Evolutionary conservation across 2,113 vertebrate genomes (phyloP), one percentile per base, ranked within the genome.

Genomic region (Zeus faber): DNA sequence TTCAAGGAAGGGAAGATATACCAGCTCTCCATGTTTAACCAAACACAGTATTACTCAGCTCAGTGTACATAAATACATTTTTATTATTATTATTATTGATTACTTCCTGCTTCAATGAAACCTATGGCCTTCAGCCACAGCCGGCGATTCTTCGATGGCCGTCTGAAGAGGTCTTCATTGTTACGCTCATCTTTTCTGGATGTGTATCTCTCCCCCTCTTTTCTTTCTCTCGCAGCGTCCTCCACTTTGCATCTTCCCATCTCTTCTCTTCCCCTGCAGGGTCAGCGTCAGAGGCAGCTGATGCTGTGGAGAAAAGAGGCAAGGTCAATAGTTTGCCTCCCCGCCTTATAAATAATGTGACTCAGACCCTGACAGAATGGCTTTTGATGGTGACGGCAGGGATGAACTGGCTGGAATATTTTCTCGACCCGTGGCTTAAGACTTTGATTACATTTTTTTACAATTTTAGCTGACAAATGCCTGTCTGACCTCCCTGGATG

Each of bases 241-340:
- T 48, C 40, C 49, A 16, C 35, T 27, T 24, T 6, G 44, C n/a
- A 39, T 18, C 49, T 25, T 50, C 54, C 60, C 47, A 13, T 25
- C 44, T 27, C 2, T 53, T 29, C 25, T 22, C 21, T 54, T 43
- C 58, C 11, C 44, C 3, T 20, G 29, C 10, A 20, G 81, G 80
- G 76, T 79, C 79, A 67, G 61, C 59, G 71, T 70, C 65, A 49
- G 55, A 73, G 48, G 65, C 69, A 69, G 76, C 61, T 62, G 70
- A 74, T 76, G 69, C 62, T n/a, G 7, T 13, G 10, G 22, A 23
- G 18, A 68, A 69, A 67, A 73, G 63, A 76, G 57, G 49, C 49
- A 62, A 84, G 87, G 84, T 86, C 80, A 82, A 78, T 74, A 81
- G 77, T 81, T 80, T 80, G 78, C 79, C 83, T 85, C 70, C 51